Conservation (phyloP, 64 coral and sea anemone genomes). For the Cladopsammia gracilis region DNA sequence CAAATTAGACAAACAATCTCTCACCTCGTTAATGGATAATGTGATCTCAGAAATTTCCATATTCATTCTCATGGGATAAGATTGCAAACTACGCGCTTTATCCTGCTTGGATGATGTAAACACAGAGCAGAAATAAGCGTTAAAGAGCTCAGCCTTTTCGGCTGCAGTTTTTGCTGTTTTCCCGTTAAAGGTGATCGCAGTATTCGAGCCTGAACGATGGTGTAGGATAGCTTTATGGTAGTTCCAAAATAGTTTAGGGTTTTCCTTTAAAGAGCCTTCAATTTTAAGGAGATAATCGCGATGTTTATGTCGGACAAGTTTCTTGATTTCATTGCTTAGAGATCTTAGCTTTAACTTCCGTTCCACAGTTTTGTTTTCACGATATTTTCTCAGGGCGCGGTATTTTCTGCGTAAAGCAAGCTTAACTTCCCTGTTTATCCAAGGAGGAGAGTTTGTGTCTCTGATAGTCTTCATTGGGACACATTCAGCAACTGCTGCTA, state of each 20-base stretch:
- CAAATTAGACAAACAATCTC: slow-evolving; percentile 37
- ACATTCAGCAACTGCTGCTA: slow-evolving; percentile 30
- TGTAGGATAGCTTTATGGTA: slow-evolving; percentile 24
- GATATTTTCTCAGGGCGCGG: no score
- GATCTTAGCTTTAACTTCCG: slow-evolving; percentile 35
- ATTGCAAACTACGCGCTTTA: no score
- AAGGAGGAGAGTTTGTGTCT: slow-evolving; percentile 37
- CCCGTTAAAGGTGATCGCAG: slow-evolving; percentile 27
- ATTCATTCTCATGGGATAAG: no score
- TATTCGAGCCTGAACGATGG: not conserved
- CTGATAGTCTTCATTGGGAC: slow-evolving; percentile 19
- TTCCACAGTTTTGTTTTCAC: no score
- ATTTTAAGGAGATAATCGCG: no score
- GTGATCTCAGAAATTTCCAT: no score
- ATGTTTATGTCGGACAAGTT: slow-evolving; percentile 21
- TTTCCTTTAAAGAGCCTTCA: no score
- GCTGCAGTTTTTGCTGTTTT: no score
- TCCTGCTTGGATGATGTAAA: no score
- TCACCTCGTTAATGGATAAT: slow-evolving; percentile 40
- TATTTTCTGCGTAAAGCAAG: slow-evolving; percentile 2
- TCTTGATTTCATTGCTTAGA: slow-evolving; percentile 20
- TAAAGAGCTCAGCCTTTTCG: no score
- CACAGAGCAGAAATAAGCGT: no score
- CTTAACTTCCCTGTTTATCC: slow-evolving; percentile 29
- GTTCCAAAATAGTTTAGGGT: no score